phyloP scores from a whole-genome alignment of 2,113 vertebrate species.

The Oryctolagus cuniculus region DNA sequence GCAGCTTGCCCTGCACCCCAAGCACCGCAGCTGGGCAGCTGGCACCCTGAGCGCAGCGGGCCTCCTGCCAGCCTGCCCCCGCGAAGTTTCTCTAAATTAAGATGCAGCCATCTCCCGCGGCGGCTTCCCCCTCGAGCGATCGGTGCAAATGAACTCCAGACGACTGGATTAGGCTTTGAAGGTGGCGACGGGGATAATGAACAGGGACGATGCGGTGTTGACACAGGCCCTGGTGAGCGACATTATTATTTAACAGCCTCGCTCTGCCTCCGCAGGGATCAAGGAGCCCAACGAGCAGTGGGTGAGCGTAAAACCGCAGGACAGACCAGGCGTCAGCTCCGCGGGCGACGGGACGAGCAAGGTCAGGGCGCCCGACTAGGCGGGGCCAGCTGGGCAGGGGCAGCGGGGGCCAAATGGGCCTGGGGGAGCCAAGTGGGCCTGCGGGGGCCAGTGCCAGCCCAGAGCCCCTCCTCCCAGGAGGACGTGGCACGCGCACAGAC shows the following conservation, averaged over 20 bases:
- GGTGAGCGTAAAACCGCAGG: neutral
- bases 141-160: constrained; percentile 75
- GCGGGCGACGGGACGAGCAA: fast-evolving
- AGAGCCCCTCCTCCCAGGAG: neutral
- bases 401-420: neutral
- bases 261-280: constrained; percentile 39
- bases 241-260: constrained; percentile 71
- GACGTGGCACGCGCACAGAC: fast-evolving
- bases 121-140: constrained; percentile 69
- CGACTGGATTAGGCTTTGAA: constrained; percentile 81
- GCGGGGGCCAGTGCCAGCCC: neutral
- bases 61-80: constrained; percentile 13
- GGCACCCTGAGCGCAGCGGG: neutral
- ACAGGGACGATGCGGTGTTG: constrained; percentile 65
- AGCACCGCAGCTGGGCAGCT: fast-evolving
- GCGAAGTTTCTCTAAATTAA: constrained; percentile 58
- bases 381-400: neutral
- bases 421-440: neutral
- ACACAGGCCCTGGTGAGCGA: constrained; percentile 70
- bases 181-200: constrained; percentile 73
- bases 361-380: neutral
- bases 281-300: neutral
- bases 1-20: fast-evolving
- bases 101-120: constrained; percentile 73
- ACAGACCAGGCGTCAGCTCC: fast-evolving